These are phyloP conservation scores for Leuciscus waleckii DNA, from an alignment of 2,797 vertebrate genomes.

Conservation along the genomic window DNA sequence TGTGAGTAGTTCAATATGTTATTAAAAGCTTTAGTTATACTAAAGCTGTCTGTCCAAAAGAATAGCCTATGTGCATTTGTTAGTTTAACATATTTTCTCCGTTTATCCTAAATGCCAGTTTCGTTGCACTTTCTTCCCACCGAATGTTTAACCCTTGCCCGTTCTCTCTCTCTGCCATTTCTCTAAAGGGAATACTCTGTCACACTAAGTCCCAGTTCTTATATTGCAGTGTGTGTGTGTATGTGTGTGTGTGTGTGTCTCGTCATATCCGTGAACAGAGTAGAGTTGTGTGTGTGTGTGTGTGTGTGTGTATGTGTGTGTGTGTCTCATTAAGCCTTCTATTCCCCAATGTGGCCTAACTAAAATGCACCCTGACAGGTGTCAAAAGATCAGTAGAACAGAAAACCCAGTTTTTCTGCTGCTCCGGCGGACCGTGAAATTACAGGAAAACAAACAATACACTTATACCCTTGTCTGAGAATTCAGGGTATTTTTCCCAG, in stretches of 20 bases:
- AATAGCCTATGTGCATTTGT: not conserved
- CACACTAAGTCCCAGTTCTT: conserved; percentile 4
- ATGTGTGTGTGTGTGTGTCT: conserved; percentile 23
- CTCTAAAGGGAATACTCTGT: not conserved
- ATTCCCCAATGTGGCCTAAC: conserved; percentile 36
- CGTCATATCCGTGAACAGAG: no score
- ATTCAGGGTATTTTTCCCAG: conserved; percentile 38
- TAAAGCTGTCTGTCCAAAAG: not conserved
- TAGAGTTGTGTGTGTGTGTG: not conserved
- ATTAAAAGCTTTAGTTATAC: not conserved
- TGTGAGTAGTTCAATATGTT: not conserved
- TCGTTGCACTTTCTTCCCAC: not conserved
- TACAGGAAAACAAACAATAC: conserved; percentile 56
- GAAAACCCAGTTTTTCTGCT: conserved; percentile 48
- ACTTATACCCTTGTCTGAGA: conserved; percentile 40
- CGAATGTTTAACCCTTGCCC: not conserved
- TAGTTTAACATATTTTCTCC: conserved; percentile 7
- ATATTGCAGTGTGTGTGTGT: conserved; percentile 1
- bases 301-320: conserved; percentile 28
- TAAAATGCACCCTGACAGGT: conserved; percentile 50
- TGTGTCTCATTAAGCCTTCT: conserved; percentile 50
- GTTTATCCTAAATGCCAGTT: conserved; percentile 6
- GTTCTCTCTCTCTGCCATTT: not conserved
- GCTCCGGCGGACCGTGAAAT: conserved; percentile 52
- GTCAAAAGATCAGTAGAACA: conserved; percentile 53